Base-by-base conservation (phyloP, 2,888 invertebrate genomes). In the Strigamia crassipes region DNA sequence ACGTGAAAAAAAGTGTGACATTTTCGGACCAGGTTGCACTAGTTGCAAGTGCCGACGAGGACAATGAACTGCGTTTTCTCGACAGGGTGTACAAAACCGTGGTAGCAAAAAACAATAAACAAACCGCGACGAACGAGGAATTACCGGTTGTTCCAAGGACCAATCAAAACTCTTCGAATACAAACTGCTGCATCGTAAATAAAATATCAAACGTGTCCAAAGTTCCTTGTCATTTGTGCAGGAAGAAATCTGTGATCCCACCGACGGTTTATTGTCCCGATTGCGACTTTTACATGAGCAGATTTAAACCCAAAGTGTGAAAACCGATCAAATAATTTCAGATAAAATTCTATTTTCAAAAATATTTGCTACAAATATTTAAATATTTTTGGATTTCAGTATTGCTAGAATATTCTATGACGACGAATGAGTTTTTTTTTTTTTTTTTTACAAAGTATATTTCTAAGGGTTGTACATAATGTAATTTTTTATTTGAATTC, bases 21-120 rank as follows among this genome's bases (percentile, higher is more conserved):
- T 97, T 97, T 88, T 96, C 96, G 86, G 96, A 96, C 87, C 95
- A 96, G 88, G 96, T 97, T 0, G 96, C 96, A 83, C 89, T 96
- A 82, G 96, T 96, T 13, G 96, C 96, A 5, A 96, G 96, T 0
- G 95, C 96, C 0, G 96, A 96, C 86, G 96, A 96, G 85, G 95
- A 95, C 88, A 94, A 94, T 83, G 95, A 95, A 84, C 93, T 94
- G 85, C 95, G 95, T 86, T 95, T 96, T 83, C 88, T 96, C 84
- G 95, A 96, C 87, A 90, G 96, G 82, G 95, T 96, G 0, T 88
- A 96, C 23, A 91, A 95, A 83, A 94, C 94, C 0, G 82, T 83
- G 5, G 84, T 82, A 12, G 80, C 82, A 66, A 83, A 83, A 61
- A 82, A 83, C 10, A 82, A 83, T 9, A 82, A 82, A 61, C 82